Base-by-base conservation (phyloP, 2,797 vertebrate genomes). In the Danio aesculapii region DNA sequence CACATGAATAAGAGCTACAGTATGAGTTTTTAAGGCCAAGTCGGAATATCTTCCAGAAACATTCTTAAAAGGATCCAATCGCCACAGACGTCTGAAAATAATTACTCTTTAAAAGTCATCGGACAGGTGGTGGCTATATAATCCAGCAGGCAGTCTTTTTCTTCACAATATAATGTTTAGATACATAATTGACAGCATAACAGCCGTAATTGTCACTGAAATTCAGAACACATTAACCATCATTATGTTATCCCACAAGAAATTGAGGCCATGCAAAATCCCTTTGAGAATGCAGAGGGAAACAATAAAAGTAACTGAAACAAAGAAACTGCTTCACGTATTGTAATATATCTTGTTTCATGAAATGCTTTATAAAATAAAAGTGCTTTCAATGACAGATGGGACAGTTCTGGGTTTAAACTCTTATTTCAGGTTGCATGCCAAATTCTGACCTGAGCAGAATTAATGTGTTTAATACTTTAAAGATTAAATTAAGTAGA, bases 41-140 rank as follows among this genome's bases (percentile, higher is more conserved):
- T 84, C 78, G 41, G 89, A 93, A 91, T 91, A 86, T 86, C 88
- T 93, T 92, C 89, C 91, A 93, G 88, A 90, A 77, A 85, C 66
- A 83, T 90, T 85, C 85, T 87, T 88, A 62, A 85, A 63, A 82
- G 46, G 86, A 69, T 61, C 55, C 12, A 11, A 39, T 80, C 73
- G 17, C 83, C 88, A 81, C 58, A 68, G 74, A 78, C 64, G 83
- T 67, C 87, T 92, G 88, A 91, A 85, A 89, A 90, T 80, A 90
- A 91, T 91, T 88, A 90, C 84, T 88, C 84, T 82, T 86, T 84
- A 82, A 83, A 86, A 78, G 90, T 86, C 83, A 85, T 81, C 87
- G 86, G 87, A 88, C 91, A 94, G 91, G 91, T 93, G 90, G 89
- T 66, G 90, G 84, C 87, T 69, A 89, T 90, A 89, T 83, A 91